Evolutionary conservation across 2,797 vertebrate genomes (phyloP).

Genomic region (Rhinogobio ventralis): DNA sequence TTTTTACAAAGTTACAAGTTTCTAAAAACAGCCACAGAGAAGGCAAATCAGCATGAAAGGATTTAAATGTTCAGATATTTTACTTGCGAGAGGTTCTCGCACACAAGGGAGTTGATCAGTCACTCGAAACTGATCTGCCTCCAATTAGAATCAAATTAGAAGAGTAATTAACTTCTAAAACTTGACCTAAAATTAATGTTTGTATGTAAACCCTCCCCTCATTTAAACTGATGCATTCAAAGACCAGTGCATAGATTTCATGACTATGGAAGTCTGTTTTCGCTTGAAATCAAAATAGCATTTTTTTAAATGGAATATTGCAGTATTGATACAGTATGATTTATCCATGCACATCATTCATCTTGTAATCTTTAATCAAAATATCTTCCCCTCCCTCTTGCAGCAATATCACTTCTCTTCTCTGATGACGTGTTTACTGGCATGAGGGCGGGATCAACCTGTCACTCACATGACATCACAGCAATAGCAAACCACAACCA

Average conservation of each 20-base stretch:
- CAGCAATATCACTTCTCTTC: neutral
- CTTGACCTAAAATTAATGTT: neutral
- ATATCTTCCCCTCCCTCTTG: neutral
- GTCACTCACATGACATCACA: neutral
- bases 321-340: neutral
- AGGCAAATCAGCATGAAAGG: conserved; percentile 18
- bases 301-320: neutral
- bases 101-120: conserved; percentile 18
- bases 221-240: neutral
- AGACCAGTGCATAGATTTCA: neutral
- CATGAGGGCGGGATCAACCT: neutral
- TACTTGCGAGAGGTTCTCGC: conserved; percentile 4
- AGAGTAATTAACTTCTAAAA: conserved; percentile 15
- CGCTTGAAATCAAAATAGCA: too few relatives aligned
- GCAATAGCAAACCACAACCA: neutral
- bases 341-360: neutral
- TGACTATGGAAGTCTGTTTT: neutral
- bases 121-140: conserved; percentile 8
- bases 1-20: neutral
- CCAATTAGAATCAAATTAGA: conserved; percentile 26
- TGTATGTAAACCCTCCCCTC: neutral
- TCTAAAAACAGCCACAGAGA: conserved; percentile 10
- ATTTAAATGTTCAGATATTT: conserved; percentile 1
- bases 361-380: neutral
- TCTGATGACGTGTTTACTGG: neutral